These are phyloP conservation scores for Blastobasis lacticolella DNA, from an alignment of 2,888 invertebrate species.

Conservation along the genomic window DNA sequence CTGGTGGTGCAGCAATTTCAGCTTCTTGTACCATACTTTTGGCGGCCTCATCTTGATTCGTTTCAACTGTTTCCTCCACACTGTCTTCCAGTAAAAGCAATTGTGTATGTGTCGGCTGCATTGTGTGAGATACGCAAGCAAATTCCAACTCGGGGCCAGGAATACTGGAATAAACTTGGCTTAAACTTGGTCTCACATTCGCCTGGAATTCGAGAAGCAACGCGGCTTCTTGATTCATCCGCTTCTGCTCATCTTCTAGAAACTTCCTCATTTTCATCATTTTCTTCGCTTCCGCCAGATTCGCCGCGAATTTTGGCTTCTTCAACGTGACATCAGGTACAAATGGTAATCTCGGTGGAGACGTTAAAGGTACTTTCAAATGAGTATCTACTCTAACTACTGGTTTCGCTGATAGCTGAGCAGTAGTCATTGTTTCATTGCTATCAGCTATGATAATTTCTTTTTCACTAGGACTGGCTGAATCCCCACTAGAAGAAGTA, in stretches of 20 bases:
- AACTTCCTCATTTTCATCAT: constrained; percentile 79
- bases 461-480: constrained; percentile 69
- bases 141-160: constrained; percentile 67
- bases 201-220: constrained; percentile 64
- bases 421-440: constrained; percentile 24
- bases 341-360: constrained; percentile 52
- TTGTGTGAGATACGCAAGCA: constrained; percentile 44
- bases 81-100: constrained; percentile 1
- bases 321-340: constrained; percentile 70
- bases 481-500: constrained; percentile 63
- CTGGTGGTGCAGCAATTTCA: background rate
- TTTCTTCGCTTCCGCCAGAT: constrained; percentile 78
- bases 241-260: constrained; percentile 75
- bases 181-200: constrained; percentile 61
- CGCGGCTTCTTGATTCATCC: constrained; percentile 68
- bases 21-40: background rate
- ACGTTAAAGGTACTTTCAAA: constrained; percentile 46
- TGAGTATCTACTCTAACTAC: constrained; percentile 53
- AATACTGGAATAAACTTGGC: constrained; percentile 64
- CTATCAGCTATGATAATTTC: constrained; percentile 33
- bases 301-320: constrained; percentile 81
- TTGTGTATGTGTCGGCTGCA: constrained; percentile 13
- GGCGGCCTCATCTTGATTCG: background rate
- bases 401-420: constrained; percentile 33
- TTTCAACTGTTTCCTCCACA: background rate